Percentiles rank a stretch among this genome's conserved stretches.
phyloP scores from a whole-genome alignment of 2,888 invertebrate species.

The Melipona bicolor region DNA sequence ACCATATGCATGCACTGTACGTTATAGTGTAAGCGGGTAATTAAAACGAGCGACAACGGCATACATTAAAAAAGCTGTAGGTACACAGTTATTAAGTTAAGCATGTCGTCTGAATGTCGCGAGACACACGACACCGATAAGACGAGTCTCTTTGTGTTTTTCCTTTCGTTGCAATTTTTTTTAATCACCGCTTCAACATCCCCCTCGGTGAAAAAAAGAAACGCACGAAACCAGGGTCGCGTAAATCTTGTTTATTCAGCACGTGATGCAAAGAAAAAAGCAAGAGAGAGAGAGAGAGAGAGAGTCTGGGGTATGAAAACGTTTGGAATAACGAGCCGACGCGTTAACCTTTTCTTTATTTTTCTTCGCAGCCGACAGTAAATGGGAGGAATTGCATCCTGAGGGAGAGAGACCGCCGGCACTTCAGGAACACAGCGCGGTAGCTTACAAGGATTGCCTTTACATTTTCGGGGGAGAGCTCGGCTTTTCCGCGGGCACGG shows the following conservation, averaged over 20 bases:
- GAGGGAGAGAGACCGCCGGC: conserved; percentile 90
- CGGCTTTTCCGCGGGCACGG: conserved; percentile 90
- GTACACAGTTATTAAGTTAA: conserved; percentile 19
- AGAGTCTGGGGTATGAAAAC: conserved; percentile 37
- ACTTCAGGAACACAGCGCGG: conserved; percentile 93
- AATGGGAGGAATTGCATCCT: conserved; percentile 91
- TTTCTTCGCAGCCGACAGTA: conserved; percentile 87
- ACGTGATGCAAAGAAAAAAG: conserved; percentile 8
- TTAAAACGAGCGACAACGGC: conserved; percentile 40
- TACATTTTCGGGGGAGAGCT: conserved; percentile 96
- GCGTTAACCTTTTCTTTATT: conserved; percentile 28
- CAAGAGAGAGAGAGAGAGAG: neutral
- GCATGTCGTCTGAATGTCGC: neutral
- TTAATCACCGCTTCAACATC: conserved; percentile 14
- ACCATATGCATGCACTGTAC: neutral
- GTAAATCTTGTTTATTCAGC: conserved; percentile 50
- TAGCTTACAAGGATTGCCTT: conserved; percentile 90
- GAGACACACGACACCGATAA: conserved; percentile 32
- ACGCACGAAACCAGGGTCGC: conserved; percentile 38
- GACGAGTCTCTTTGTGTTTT: conserved; percentile 24
- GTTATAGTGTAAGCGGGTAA: conserved; percentile 24
- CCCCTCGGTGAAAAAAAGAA: conserved; percentile 10
- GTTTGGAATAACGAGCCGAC: conserved; percentile 55
- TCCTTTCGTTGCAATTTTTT: conserved; percentile 5
- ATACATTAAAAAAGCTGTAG: conserved; percentile 19